These are phyloP conservation scores for Lomographa bimaculata DNA, from an alignment of 2,888 invertebrate genomes.

Conservation along the genomic window DNA sequence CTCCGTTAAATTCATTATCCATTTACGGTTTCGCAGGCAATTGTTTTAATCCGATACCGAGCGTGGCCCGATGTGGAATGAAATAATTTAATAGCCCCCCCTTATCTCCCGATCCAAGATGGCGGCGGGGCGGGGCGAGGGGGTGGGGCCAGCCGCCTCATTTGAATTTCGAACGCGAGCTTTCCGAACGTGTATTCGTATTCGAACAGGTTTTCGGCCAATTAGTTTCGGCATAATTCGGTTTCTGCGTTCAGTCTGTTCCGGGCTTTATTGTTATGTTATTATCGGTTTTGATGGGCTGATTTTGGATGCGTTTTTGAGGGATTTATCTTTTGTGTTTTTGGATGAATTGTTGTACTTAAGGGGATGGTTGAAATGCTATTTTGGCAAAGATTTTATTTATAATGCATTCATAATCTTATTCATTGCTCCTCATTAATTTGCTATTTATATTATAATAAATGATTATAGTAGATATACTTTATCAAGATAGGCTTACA, in stretches of 20 bases:
- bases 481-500: no score
- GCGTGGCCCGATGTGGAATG: conserved; percentile 79
- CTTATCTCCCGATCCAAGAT: conserved; percentile 71
- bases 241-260: conserved; percentile 59
- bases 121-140: conserved; percentile 77
- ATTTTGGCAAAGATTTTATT: no score
- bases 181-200: conserved; percentile 80
- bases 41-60: conserved; percentile 82
- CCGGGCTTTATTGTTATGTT: conserved; percentile 66
- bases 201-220: conserved; percentile 79
- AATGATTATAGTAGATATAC: no score
- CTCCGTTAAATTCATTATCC: conserved; percentile 80
- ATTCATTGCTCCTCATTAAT: no score
- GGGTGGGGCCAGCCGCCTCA: conserved; percentile 80
- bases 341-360: no score
- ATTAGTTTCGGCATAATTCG: conserved; percentile 79
- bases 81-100: conserved; percentile 82
- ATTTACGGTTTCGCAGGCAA: conserved; percentile 81
- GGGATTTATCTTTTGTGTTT: no score
- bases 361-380: no score
- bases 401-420: no score
- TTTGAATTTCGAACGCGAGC: conserved; percentile 81
- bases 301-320: conserved; percentile 5
- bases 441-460: no score
- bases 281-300: conserved; percentile 48